Evolutionary conservation across 2,888 invertebrate genomes (phyloP).

Genomic region (Ophion ellenae): DNA sequence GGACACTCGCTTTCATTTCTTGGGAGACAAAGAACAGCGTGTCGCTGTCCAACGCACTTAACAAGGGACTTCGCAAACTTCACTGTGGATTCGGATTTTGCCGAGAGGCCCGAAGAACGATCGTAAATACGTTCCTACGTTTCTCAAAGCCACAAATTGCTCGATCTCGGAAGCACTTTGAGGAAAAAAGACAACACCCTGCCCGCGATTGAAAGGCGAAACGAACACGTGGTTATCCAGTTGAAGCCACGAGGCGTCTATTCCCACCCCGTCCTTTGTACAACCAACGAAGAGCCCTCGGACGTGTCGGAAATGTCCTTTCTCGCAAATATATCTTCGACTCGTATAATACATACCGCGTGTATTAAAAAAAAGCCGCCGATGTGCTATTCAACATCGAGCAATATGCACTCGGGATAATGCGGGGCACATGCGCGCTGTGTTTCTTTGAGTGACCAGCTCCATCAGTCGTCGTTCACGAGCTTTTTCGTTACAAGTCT

Average conservation of each 20-base stretch:
- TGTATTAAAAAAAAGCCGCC: slow-evolving; percentile 21
- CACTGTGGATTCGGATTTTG: too few relatives aligned
- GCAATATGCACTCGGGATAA: slow-evolving; percentile 1
- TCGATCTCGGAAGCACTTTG: too few relatives aligned
- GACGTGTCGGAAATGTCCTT: too few relatives aligned
- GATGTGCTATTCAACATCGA: slow-evolving; percentile 3
- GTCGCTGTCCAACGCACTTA: too few relatives aligned
- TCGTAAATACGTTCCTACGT: too few relatives aligned
- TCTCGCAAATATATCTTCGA: slow-evolving; percentile 15
- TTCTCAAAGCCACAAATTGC: too few relatives aligned
- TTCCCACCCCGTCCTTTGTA: too few relatives aligned
- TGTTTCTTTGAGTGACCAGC: slow-evolving; percentile 1
- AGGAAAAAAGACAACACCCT: too few relatives aligned
- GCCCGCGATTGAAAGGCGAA: too few relatives aligned
- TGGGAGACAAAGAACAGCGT: background rate
- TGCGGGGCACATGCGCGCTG: background rate
- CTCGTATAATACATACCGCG: slow-evolving; percentile 52
- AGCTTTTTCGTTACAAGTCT: slow-evolving; percentile 40
- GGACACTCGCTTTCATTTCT: too few relatives aligned
- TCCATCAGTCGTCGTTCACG: slow-evolving; percentile 31
- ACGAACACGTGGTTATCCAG: slow-evolving; percentile 11
- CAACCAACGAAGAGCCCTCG: background rate
- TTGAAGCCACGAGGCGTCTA: background rate
- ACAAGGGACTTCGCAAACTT: too few relatives aligned
- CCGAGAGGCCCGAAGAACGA: too few relatives aligned